Evolutionary conservation across 2,888 invertebrate genomes (phyloP).

Genomic region (Drosophila lutescens): DNA sequence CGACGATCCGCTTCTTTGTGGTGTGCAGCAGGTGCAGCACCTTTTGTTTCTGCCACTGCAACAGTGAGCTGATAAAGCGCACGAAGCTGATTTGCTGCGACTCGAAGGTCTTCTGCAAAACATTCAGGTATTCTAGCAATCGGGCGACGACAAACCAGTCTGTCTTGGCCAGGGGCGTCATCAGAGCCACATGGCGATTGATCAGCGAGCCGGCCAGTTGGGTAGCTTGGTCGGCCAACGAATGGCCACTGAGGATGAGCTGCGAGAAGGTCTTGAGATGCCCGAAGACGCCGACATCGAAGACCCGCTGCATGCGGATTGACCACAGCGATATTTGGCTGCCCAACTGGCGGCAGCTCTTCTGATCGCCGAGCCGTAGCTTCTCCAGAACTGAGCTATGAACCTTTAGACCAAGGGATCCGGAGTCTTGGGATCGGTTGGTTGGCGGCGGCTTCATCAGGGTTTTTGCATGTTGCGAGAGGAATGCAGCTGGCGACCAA

Average conservation of each 20-base stretch:
- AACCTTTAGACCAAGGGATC: slow-evolving; percentile 84
- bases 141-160: slow-evolving; percentile 91
- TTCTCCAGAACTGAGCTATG: slow-evolving; percentile 85
- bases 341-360: slow-evolving; percentile 85
- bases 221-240: slow-evolving; percentile 88
- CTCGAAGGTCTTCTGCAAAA: slow-evolving; percentile 89
- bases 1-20: slow-evolving; percentile 55
- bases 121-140: slow-evolving; percentile 92
- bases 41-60: slow-evolving; percentile 88
- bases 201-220: slow-evolving; percentile 87
- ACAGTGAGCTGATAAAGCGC: slow-evolving; percentile 90
- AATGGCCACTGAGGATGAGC: slow-evolving; percentile 86
- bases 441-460: slow-evolving; percentile 85
- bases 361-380: slow-evolving; percentile 42
- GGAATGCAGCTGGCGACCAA: slow-evolving; percentile 94
- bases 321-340: slow-evolving; percentile 87
- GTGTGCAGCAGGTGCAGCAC: slow-evolving; percentile 49
- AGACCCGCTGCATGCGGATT: slow-evolving; percentile 86
- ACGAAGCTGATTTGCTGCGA: slow-evolving; percentile 89
- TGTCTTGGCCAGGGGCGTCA: slow-evolving; percentile 91
- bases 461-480: slow-evolving; percentile 87
- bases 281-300: slow-evolving; percentile 84
- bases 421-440: slow-evolving; percentile 72
- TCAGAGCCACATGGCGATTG: slow-evolving; percentile 89
- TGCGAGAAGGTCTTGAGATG: slow-evolving; percentile 85